These are phyloP conservation scores for Sinocyclocheilus grahami DNA, from an alignment of 2,113 vertebrate genomes.

Conservation along the genomic window DNA sequence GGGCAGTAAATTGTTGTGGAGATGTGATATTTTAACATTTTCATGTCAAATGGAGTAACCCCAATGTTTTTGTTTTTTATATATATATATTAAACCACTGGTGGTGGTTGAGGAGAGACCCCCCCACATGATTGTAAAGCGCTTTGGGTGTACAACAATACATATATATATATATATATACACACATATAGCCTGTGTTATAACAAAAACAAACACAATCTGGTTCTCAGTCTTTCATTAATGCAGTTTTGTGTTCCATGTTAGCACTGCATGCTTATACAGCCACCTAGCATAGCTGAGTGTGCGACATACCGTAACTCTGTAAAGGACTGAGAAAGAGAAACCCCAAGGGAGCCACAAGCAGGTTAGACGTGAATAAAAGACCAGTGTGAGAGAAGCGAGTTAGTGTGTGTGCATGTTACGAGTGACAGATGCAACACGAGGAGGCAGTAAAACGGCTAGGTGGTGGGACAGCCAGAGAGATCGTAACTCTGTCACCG, in stretches of 20 bases:
- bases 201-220: background rate
- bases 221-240: background rate
- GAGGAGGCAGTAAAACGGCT: constrained; percentile 10
- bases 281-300: constrained; percentile 34
- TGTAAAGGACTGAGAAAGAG: constrained; percentile 36
- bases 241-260: background rate
- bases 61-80: too few relatives aligned
- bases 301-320: constrained; percentile 45
- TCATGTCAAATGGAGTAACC: background rate
- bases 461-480: constrained; percentile 35
- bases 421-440: constrained; percentile 53
- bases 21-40: background rate
- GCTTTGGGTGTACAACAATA: too few relatives aligned
- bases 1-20: background rate
- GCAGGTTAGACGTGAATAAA: constrained; percentile 61
- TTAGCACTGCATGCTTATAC: background rate
- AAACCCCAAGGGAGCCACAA: constrained; percentile 66
- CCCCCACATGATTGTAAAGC: too few relatives aligned
- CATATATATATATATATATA: too few relatives aligned
- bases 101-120: too few relatives aligned
- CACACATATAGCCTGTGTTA: background rate
- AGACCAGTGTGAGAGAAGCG: constrained; percentile 38
- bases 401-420: constrained; percentile 39
- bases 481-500: constrained; percentile 50
- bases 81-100: too few relatives aligned